Evolutionary conservation across 2,888 invertebrate species (phyloP), one percentile per base, ranked within the genome.

Genomic region (Amphipoea lucens): DNA sequence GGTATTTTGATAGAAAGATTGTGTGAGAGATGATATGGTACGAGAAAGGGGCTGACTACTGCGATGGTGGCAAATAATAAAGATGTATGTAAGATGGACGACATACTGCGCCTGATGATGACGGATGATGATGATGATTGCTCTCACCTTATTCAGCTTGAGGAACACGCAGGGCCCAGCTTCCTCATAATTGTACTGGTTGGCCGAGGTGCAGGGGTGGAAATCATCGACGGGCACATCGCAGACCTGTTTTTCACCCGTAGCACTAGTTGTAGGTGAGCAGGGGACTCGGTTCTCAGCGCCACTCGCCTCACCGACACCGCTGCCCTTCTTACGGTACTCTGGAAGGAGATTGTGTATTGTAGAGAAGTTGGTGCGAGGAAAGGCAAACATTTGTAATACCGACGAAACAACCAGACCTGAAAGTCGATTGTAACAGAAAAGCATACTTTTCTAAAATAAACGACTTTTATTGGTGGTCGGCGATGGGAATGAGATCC

Each of bases 101-200:
- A 1, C 14, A n/a, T n/a, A n/a, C n/a, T n/a, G n/a, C n/a, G n/a
- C n/a, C n/a, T n/a, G 29, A 29, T 29, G 29, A 29, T 1, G 29
- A 29, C 14, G 2, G 1, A 70, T 0, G 1, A 20, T 6, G 17
- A 62, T 42, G 9, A 29, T 11, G 48, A 62, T 51, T 29, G 40
- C 12, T 36, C 66, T 48, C 29, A 99, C 99, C 98, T 98, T 99
- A 96, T 99, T 99, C 90, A 99, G 97, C 95, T 99, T 99, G 89
- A 99, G 97, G 97, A 99, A 98, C 94, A 99, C 98, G 95, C 99
- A 99, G 29, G 99, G 99, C 79, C 98, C 98, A 81, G 98, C 98
- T 89, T 97, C 97, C 88, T 98, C 98, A 96, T 98, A 99, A 93
- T 99, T 99, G 96, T 98, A 99, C 91, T 98, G 97, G 88, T 98